A percentile compares a stretch with the other conserved stretches of the same genome.
phyloP scores from a whole-genome alignment of 92 coral and sea anemone species.

The Palythoa heliodiscus region DNA sequence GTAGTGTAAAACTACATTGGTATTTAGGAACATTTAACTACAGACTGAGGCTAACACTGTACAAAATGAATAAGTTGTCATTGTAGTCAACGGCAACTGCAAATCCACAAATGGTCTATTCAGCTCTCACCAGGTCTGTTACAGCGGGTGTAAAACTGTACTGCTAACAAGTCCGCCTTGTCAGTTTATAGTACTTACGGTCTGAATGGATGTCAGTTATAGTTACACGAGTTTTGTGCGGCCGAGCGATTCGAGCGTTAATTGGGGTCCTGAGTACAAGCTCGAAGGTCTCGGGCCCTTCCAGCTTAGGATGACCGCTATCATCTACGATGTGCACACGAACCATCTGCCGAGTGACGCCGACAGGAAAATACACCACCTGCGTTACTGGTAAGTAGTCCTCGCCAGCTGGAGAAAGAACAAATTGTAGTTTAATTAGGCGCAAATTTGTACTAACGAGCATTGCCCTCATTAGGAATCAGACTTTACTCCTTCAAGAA shows the following conservation, averaged over 20 bases:
- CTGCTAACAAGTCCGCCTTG: background rate
- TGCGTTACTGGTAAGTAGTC: slow-evolving; percentile 90
- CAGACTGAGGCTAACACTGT: no score
- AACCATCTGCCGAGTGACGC: slow-evolving; percentile 61
- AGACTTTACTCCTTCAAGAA: no score
- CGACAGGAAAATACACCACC: slow-evolving; percentile 80
- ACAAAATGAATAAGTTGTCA: no score
- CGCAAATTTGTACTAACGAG: no score
- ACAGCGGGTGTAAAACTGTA: no score
- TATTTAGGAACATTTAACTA: no score
- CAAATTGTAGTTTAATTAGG: background rate
- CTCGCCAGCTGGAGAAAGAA: slow-evolving; percentile 66
- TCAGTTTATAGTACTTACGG: slow-evolving; percentile 61
- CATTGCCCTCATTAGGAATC: no score
- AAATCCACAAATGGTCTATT: no score
- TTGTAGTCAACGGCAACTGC: no score
- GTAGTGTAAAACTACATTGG: no score
- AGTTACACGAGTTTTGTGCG: slow-evolving; percentile 59
- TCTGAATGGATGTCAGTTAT: slow-evolving; percentile 85
- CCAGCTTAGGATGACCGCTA: slow-evolving; percentile 85
- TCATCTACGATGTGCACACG: slow-evolving; percentile 88
- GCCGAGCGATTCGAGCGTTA: slow-evolving; percentile 69
- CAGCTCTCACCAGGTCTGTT: no score
- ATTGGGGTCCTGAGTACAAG: slow-evolving; percentile 86
- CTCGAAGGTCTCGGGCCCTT: slow-evolving; percentile 84